Evolutionary conservation across 2,113 vertebrate species (phyloP), one percentile per base, ranked within the genome.

Genomic region (Rhea americana): DNA sequence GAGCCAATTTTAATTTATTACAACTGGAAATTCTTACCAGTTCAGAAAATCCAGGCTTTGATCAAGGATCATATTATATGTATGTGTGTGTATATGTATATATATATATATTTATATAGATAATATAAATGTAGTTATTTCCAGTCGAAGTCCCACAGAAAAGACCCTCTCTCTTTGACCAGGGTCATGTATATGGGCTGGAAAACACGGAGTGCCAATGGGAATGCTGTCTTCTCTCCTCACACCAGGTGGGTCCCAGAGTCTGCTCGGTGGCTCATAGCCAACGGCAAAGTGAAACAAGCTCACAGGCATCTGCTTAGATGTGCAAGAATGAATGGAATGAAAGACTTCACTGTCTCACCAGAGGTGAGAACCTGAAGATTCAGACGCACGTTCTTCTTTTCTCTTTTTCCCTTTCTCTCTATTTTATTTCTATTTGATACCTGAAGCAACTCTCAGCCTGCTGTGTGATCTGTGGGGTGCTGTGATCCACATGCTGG

Each of bases 251-350:
- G 98, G 98, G 97, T 99, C 77, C 99, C 99, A 61, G 99, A 99
- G 96, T 99, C 99, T 61, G 98, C 98, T 4, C 96, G 98, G 47
- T 99, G 99, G 99, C 98, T 99, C 74, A 92, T 99, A 93, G 98
- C 98, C 41, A 98, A 97, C 7, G 98, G 98, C 62, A 97, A 96
- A 37, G 83, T 96, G 53, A 96, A 98, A 3, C 94, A 95, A 75
- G 99, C 99, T 47, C 98, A 98, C 83, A 87, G 53, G 62, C 98
- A 98, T 92, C 97, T 99, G 77, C 89, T 97, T 55, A 95, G 88
- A 89, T 99, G 99, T 96, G 98, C 98, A 41, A 90, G 93, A 50
- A 96, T 97, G 70, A 99, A 99, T 21, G 95, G 98, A 76, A 97
- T 61, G 91, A 76, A 95, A 63, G 90, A 95, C 35, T 94, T 96